Conservation (phyloP, 2,888 invertebrate genomes). For the Melolontha melolontha region DNA sequence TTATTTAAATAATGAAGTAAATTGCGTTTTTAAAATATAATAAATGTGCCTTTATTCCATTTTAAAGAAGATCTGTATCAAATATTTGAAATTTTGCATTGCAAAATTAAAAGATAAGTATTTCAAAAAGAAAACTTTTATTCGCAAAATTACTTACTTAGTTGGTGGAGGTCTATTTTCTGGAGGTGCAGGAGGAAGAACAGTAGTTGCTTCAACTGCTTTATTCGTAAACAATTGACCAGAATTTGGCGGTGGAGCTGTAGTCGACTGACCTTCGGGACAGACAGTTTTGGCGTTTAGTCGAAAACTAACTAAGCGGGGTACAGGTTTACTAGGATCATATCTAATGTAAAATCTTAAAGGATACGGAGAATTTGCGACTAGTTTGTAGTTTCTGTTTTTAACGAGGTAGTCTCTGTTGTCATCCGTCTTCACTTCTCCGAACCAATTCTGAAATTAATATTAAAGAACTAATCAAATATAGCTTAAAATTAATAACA, state of each 20-base stretch:
- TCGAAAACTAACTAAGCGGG: constrained; percentile 65
- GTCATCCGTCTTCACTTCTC: constrained; percentile 70
- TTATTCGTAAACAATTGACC: constrained; percentile 53
- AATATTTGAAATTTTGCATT: too few species aligned
- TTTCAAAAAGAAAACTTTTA: too few species aligned
- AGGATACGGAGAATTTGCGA: constrained; percentile 69
- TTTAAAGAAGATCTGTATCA: too few species aligned
- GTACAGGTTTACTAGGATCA: constrained; percentile 68
- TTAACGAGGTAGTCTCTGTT: constrained; percentile 72
- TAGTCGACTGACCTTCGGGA: constrained; percentile 59
- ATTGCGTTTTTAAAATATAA: too few species aligned
- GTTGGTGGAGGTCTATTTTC: not conserved
- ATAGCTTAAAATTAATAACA: not conserved
- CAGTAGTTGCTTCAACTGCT: not conserved
- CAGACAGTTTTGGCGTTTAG: constrained; percentile 73
- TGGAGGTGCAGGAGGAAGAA: not conserved
- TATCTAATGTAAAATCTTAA: constrained; percentile 74
- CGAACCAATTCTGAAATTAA: constrained; percentile 65
- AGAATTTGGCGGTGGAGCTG: constrained; percentile 62
- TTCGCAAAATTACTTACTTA: not conserved
- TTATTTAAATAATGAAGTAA: too few species aligned
- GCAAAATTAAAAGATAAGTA: too few species aligned
- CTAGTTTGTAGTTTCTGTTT: constrained; percentile 70
- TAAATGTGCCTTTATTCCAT: too few species aligned
- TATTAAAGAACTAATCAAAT: not conserved